Evolutionary conservation across 2,113 vertebrate species (phyloP).

Genomic region (Scartelaos histophorus): DNA sequence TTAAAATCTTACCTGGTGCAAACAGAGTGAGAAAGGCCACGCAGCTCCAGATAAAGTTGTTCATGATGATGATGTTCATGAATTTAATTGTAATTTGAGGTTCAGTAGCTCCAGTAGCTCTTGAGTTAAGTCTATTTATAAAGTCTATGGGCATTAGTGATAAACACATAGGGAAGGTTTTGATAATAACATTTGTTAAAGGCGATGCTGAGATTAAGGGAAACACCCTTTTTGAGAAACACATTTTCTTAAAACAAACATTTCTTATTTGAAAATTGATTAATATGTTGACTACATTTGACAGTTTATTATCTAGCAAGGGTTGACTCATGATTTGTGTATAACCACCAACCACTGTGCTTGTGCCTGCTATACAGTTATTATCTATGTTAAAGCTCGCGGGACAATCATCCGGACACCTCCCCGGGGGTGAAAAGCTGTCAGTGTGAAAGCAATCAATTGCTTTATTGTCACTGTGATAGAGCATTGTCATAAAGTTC

Average conservation of each 20-base stretch:
- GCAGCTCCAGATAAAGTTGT: slow-evolving; percentile 21
- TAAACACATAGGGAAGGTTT: not conserved
- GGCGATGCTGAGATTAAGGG: not conserved
- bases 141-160: not conserved
- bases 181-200: slow-evolving; percentile 18
- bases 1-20: slow-evolving; percentile 31
- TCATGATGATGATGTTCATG: slow-evolving; percentile 15
- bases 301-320: not conserved
- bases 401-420: no score
- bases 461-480: no score
- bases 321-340: no score
- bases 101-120: not conserved
- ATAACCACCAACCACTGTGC: no score
- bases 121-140: slow-evolving; percentile 7
- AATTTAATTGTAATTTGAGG: not conserved
- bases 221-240: not conserved
- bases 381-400: no score
- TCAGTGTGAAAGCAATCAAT: no score
- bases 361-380: no score
- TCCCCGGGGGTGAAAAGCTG: no score
- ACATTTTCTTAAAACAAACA: not conserved
- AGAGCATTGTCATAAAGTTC: no score
- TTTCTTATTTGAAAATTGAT: not conserved
- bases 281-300: not conserved
- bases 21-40: slow-evolving; percentile 26